phyloP scores from a whole-genome alignment of 2,113 vertebrate genomes.

The Thalassarche chlororhynchos region DNA sequence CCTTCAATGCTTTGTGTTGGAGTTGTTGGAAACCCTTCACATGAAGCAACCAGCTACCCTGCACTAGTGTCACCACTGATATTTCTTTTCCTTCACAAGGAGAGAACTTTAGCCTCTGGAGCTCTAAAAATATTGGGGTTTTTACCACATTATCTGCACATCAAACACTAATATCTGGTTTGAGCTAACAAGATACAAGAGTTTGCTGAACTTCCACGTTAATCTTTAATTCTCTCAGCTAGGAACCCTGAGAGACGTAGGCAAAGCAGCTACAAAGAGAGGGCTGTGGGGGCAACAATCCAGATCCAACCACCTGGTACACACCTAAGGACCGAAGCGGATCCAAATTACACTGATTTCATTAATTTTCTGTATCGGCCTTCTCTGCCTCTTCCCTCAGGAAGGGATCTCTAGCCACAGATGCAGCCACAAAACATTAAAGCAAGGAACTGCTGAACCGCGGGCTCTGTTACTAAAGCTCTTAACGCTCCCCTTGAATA shows the following conservation, averaged over 20 bases:
- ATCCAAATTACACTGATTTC: accelerated
- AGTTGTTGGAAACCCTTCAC: neutral
- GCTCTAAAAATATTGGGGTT: neutral
- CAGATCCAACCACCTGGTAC: accelerated
- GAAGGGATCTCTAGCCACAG: neutral
- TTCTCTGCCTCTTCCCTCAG: neutral
- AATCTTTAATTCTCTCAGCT: neutral
- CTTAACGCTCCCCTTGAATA: accelerated
- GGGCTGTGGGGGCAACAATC: neutral
- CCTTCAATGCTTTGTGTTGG: neutral
- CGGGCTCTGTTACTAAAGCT: neutral
- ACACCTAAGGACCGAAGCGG: too few relatives aligned
- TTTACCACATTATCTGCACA: neutral
- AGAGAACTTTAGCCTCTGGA: neutral
- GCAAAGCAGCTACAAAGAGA: neutral
- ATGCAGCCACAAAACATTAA: neutral
- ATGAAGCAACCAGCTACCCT: neutral
- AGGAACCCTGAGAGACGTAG: accelerated
- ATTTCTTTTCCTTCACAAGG: neutral
- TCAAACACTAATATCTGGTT: neutral
- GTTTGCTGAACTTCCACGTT: neutral
- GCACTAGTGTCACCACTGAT: neutral
- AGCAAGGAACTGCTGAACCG: neutral
- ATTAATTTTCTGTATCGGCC: accelerated
- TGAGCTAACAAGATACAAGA: neutral